Base-by-base conservation (phyloP, 1,140 invertebrate genomes). In the Cheumatopsyche charites region DNA sequence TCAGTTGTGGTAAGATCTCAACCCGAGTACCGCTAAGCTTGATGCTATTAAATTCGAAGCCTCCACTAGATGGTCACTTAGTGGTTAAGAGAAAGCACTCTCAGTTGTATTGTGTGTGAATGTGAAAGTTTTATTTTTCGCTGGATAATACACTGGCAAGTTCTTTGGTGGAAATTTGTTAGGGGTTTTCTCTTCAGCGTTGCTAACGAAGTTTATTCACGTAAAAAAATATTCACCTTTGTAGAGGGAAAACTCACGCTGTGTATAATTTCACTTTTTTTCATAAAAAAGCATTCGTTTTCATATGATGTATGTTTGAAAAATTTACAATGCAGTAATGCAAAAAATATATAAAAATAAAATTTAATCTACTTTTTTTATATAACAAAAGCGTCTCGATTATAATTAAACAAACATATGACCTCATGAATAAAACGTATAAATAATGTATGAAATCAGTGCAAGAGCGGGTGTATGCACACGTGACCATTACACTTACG, bases 391-490 rank as follows among this genome's bases (percentile, higher is more conserved):
- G n/a, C n/a, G n/a, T n/a, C n/a, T n/a, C 29, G 9, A 36, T 9
- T 3, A 3, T 9, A 36, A 36, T 36, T 36, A 36, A 36, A 36
- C 29, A 3, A 4, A 36, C 15, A 21, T 21, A 21, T 17, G 19
- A 13, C 21, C 23, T 13, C 23, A 25, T 1, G 19, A 4, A 25
- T 23, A 67, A 63, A 71, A 63, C 17, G n/a, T 42, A 71, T 71
- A 65, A 71, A 71, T 71, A 71, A 71, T 71, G 69, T 19, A 71
- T 71, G 69, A 71, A 71, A 71, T 71, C 69, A 71, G 29, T 13
- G 62, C 62, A 15, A 63, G 29, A 42, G 41, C 29, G 29, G 23
- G 17, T 55, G 25, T 58, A 55, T 55, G 36, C 29, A 68, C 52
- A 68, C 36, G 4, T 41, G 67, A 29, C 47, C 67, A 68, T 68